Base-by-base conservation (phyloP, 2,797 vertebrate species). In the Anniella stebbinsi region DNA sequence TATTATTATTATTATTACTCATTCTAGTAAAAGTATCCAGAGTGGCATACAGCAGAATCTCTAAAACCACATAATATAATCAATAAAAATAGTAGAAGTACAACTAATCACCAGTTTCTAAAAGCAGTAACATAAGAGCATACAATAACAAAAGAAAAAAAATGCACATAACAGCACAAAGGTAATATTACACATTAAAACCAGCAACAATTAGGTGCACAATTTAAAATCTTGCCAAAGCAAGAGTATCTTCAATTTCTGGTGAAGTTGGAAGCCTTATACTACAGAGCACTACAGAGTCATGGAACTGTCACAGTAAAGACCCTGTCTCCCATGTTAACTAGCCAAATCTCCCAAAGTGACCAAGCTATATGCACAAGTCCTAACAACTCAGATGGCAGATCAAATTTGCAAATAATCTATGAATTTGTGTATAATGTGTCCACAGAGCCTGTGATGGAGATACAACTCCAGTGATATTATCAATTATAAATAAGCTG, bases 401-500 rank as follows among this genome's bases (percentile, higher is more conserved):
- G 28, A 87, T 21, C 36, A 75, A 76, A 77, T 48, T 57, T 88
- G 17, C 48, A 57, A 48, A 72, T 63, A 51, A 81, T 73, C 54
- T 13, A 81, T 81, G 30, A 0, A 30, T 60, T 54, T 30, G 21
- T 54, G 23, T n/a, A 38, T 38, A 63, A 36, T 38, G 21, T 81
- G 51, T 63, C 25, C 17, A 41, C 3, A 18, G 36, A 18, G 12
- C 8, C 30, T 12, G 21, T 63, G 5, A 13, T 28, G 36, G 28
- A 81, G 4, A 41, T 30, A 45, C 10, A 36, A 57, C 3, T n/a
- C 63, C 7, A 78, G 13, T 13, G n/a, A 72, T 60, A 38, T 18
- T 60, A 54, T 23, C 67, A 81, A 23, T 87, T 87, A 80, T 12
- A 80, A 87, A 80, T 57, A 80, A 72, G 25, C 66, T 70, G 33